Evolutionary conservation across 2,888 invertebrate genomes (phyloP).

Genomic region (Latheticus oryzae): DNA sequence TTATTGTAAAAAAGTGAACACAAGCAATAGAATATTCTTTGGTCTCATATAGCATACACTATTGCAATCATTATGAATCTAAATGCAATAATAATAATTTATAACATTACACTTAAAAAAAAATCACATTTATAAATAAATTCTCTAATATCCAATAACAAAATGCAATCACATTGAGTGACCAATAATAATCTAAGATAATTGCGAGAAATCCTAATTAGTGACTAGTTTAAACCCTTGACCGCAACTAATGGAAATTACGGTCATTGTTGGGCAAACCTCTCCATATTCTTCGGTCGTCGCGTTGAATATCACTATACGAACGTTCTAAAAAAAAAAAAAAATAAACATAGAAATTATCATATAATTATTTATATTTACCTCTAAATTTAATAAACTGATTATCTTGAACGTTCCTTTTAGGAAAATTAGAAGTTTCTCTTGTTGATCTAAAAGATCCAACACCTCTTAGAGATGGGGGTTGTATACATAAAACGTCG

Average conservation of each 20-base stretch:
- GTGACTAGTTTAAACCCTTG: constrained; percentile 14
- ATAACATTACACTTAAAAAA: too few relatives aligned
- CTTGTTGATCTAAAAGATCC: constrained; percentile 60
- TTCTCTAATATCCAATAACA: too few relatives aligned
- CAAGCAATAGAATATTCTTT: too few relatives aligned
- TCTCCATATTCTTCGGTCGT: constrained; percentile 61
- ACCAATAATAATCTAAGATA: too few relatives aligned
- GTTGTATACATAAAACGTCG: constrained; percentile 62
- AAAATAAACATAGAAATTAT: constrained; percentile 10
- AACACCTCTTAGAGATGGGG: constrained; percentile 58
- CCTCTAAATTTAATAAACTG: constrained; percentile 65
- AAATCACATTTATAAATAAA: too few relatives aligned
- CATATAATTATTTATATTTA: constrained; percentile 42
- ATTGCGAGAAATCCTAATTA: too few relatives aligned
- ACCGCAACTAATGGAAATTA: constrained; percentile 20
- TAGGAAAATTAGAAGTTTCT: constrained; percentile 52
- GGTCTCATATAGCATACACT: too few relatives aligned
- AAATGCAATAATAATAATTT: too few relatives aligned
- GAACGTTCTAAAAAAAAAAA: constrained; percentile 69
- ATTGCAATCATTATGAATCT: too few relatives aligned
- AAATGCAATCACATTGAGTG: too few relatives aligned
- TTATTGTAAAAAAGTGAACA: too few relatives aligned
- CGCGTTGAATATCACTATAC: constrained; percentile 70
- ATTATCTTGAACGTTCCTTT: constrained; percentile 53
- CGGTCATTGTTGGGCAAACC: constrained; percentile 42